Evolutionary conservation across 2,113 vertebrate species (phyloP).

Genomic region (Bubo scandiacus): DNA sequence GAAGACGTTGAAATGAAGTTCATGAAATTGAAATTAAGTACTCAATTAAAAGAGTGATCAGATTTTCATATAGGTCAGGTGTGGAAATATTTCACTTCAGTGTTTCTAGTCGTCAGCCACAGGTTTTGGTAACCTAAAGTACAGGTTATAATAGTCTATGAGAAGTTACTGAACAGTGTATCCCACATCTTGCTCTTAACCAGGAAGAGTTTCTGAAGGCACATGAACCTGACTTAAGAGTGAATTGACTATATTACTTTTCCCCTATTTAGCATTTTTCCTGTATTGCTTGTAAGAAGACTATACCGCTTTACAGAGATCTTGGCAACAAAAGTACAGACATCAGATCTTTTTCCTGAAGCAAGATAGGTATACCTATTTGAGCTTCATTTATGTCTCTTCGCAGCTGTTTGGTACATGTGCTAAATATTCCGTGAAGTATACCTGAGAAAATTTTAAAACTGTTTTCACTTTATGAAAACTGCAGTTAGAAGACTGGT

Average conservation of each 20-base stretch:
- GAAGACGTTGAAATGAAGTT: background rate
- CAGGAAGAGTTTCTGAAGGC: background rate
- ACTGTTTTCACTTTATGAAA: background rate
- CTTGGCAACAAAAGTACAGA: background rate
- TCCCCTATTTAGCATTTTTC: background rate
- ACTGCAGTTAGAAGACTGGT: background rate
- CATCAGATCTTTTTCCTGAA: background rate
- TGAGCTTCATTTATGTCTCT: background rate
- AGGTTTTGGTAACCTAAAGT: background rate
- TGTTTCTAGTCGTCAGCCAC: background rate
- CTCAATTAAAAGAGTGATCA: background rate
- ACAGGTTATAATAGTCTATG: background rate
- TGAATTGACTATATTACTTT: background rate
- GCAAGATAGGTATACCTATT: background rate
- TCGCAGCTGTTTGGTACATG: background rate
- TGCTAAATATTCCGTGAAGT: background rate
- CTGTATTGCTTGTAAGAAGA: background rate
- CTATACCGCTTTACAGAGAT: background rate
- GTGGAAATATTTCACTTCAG: background rate
- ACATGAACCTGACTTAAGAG: background rate
- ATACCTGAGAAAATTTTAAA: background rate
- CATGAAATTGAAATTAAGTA: background rate
- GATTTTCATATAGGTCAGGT: background rate
- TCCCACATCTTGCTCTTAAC: background rate
- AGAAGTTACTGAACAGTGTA: background rate